Evolutionary conservation across 1,140 invertebrate species (phyloP).

Genomic region (Sarcophaga bullata): DNA sequence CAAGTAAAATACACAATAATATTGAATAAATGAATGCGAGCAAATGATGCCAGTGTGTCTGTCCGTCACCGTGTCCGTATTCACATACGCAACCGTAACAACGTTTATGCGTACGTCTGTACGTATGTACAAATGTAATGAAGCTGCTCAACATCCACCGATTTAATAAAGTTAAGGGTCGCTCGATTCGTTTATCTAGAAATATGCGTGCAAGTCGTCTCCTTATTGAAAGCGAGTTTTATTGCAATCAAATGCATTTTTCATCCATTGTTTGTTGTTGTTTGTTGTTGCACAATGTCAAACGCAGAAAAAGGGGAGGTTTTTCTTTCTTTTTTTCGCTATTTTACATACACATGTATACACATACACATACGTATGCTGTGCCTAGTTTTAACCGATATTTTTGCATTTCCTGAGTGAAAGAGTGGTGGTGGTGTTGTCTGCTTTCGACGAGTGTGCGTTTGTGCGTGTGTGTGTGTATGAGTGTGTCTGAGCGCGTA

Average conservation of each 20-base stretch:
- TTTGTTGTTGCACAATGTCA: background rate
- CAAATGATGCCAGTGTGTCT: background rate
- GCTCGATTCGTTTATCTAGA: background rate
- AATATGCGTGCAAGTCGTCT: background rate
- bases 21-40: conserved; percentile 20
- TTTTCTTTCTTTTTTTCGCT: background rate
- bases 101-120: background rate
- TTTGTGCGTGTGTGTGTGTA: too few relatives aligned
- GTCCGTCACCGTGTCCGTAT: background rate
- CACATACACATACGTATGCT: background rate
- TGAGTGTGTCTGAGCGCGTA: too few relatives aligned
- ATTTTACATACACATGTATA: background rate
- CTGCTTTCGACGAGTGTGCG: too few relatives aligned
- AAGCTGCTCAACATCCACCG: too few relatives aligned
- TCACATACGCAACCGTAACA: too few relatives aligned
- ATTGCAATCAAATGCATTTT: conserved; percentile 19
- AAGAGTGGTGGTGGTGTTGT: too few relatives aligned
- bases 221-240: conserved; percentile 13
- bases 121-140: background rate
- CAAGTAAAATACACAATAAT: background rate
- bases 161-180: background rate
- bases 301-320: background rate
- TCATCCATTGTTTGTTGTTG: background rate
- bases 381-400: conserved; percentile 17
- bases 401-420: background rate